These are phyloP conservation scores for Criorhina ranunculi DNA, from an alignment of 2,888 invertebrate species.

Conservation along the genomic window DNA sequence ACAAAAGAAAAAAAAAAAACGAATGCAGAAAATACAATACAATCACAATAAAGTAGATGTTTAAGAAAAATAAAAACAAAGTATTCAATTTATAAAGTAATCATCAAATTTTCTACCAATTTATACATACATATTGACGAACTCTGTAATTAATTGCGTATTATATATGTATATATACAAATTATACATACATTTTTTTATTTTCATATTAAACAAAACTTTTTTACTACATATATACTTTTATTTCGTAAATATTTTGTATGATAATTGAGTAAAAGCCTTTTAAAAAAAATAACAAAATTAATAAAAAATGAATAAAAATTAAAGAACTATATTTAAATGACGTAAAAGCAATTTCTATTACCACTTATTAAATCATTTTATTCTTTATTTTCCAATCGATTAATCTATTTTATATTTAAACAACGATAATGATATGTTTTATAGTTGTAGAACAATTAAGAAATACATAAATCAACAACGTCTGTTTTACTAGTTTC, in stretches of 20 bases:
- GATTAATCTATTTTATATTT: too few relatives aligned
- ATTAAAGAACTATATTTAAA: neutral
- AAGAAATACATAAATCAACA: too few relatives aligned
- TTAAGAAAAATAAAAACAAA: conserved; percentile 63
- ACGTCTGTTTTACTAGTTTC: too few relatives aligned
- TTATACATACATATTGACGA: conserved; percentile 62
- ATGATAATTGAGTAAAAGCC: neutral
- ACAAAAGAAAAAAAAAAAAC: conserved; percentile 34
- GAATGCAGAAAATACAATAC: conserved; percentile 66
- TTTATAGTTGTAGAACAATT: too few relatives aligned
- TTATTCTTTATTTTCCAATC: too few relatives aligned
- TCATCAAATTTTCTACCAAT: conserved; percentile 67
- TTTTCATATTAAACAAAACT: conserved; percentile 18
- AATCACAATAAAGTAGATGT: conserved; percentile 66
- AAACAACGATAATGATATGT: too few relatives aligned
- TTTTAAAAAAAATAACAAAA: neutral
- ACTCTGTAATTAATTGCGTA: conserved; percentile 56
- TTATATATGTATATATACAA: conserved; percentile 48
- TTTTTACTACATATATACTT: neutral
- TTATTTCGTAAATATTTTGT: neutral
- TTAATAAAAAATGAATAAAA: neutral
- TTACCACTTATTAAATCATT: neutral
- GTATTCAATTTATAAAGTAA: conserved; percentile 53
- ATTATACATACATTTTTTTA: conserved; percentile 44
- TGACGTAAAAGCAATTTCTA: conserved; percentile 5